A percentile compares a stretch with the other conserved stretches of the same genome.
Evolutionary conservation across 2,113 vertebrate genomes (phyloP).

Genomic region (Ceratotherium simum): DNA sequence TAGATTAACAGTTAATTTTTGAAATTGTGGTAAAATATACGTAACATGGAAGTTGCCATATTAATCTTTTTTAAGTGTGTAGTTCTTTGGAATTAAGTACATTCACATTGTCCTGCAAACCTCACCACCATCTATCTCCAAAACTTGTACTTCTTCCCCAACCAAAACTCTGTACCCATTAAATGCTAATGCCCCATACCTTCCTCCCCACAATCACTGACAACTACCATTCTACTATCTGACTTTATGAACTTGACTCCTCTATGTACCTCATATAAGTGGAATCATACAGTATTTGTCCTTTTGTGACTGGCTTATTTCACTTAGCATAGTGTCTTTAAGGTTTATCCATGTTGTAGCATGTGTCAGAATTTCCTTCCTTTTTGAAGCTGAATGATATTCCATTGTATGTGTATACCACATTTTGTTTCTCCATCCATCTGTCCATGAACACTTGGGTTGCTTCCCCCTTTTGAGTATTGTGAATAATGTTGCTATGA

Average conservation of each 20-base stretch:
- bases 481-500: neutral
- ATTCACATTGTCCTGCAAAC: neutral
- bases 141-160: neutral
- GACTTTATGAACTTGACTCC: neutral
- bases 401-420: neutral
- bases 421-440: neutral
- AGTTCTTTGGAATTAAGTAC: neutral
- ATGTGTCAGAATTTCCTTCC: neutral
- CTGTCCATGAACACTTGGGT: neutral
- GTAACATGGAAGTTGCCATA: neutral
- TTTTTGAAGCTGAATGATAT: neutral
- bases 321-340: neutral
- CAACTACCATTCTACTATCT: neutral
- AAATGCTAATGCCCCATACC: neutral
- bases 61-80: neutral
- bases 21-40: neutral
- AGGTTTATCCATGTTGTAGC: neutral
- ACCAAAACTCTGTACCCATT: neutral
- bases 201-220: neutral
- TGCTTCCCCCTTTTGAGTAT: neutral
- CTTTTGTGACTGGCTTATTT: neutral
- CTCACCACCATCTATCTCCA: neutral
- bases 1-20: neutral
- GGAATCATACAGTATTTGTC: neutral
- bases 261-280: neutral